Percentiles rank a stretch among this genome's conserved stretches.
phyloP scores from a whole-genome alignment of 2,113 vertebrate genomes.

The Eulemur rufifrons region DNA sequence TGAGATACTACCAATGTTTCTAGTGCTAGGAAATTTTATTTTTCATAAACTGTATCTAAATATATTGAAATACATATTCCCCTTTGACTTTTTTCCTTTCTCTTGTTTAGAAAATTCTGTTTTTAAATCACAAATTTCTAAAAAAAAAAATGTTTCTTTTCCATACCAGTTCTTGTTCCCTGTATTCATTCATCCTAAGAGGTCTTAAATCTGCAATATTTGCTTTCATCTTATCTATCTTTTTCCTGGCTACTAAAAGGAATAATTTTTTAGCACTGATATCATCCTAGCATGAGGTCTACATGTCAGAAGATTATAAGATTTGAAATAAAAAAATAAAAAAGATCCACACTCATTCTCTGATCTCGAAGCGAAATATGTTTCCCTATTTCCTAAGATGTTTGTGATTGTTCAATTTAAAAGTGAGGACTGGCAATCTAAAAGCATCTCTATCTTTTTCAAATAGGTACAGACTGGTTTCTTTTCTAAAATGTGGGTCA shows the following conservation, averaged over 20 bases:
- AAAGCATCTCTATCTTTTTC: neutral
- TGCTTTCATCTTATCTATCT: neutral
- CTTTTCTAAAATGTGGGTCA: neutral
- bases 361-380: constrained; percentile 30
- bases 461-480: neutral
- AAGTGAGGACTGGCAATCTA: neutral
- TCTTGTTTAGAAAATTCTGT: constrained; percentile 34
- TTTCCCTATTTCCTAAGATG: neutral
- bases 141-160: neutral
- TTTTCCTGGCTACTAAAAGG: neutral
- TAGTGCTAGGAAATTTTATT: constrained; percentile 36
- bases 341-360: neutral
- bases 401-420: neutral
- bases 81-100: constrained; percentile 28
- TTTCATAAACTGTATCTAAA: constrained; percentile 29
- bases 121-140: constrained; percentile 40
- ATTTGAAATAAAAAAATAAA: constrained; percentile 4
- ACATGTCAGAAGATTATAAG: constrained; percentile 38
- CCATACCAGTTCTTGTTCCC: neutral
- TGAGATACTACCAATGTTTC: constrained; percentile 43
- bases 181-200: constrained; percentile 1
- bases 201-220: constrained; percentile 30
- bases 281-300: neutral
- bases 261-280: neutral
- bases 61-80: neutral